Base-by-base conservation (phyloP, 1,140 invertebrate genomes). In the Ceratina japonica region DNA sequence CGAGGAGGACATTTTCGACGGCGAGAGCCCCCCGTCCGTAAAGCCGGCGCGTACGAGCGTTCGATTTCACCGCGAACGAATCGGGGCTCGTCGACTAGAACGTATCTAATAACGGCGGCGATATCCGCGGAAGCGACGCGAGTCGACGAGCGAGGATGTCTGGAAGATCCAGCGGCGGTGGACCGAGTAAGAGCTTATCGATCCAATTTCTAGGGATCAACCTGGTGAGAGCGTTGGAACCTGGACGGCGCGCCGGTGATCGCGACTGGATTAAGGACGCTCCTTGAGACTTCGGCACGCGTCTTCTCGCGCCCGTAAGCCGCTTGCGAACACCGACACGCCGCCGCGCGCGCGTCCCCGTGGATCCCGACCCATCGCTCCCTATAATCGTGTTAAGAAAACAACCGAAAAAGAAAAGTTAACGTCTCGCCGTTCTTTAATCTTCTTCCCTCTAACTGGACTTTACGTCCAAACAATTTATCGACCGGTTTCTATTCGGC, bases 161-260 rank as follows among this genome's bases (percentile, higher is more conserved):
- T 44, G 37, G 2, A 44, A 37, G 49, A 79, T 73, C 31, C 51
- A 49, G 68, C 54, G 63, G 62, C 75, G 66, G 63, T 75, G 73
- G 58, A 84, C 71, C 79, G 69, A 83, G 72, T 77, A 77, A 78
- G 80, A 86, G 85, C 77, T 86, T 86, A 86, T 86, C 85, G 85
- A 86, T 86, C 84, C 85, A 86, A 86, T 86, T 86, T 86, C 80
- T 65, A 75, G 66, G 85, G 85, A 86, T 86, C 85, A 86, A 77
- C 59, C 37, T 59, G 56, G 56, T 49, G 77, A 72, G 73, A 80
- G 84, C 73, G 70, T 78, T 16, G 54, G 75, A 82, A 80, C 58
- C 69, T 49, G 69, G 24, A 54, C 71, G 52, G 74, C 58, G 66
- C 70, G 44, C 10, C 24, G 85, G 62, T 80, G 84, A 86, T 86